Conservation (phyloP, 37 sponge, comb jelly and placozoan genomes). For the Theonella swinhoei region DNA sequence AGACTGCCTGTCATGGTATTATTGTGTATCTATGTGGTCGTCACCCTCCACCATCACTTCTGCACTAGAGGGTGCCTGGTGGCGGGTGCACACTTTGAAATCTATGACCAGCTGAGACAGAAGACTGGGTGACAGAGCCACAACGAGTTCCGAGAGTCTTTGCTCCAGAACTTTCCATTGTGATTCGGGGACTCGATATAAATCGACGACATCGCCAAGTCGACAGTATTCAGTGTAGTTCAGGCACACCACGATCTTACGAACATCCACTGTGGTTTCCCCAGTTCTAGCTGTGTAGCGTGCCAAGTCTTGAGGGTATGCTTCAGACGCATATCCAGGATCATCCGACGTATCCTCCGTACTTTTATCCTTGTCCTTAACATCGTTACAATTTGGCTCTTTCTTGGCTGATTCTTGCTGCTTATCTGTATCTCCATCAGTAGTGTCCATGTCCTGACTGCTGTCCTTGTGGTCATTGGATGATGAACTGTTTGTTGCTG, state of each 20-base stretch:
- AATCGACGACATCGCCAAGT: constrained; percentile 50
- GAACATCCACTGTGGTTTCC: constrained; percentile 19
- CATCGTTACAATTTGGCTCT: too few species aligned
- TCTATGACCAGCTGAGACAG: constrained; percentile 61
- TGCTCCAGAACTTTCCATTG: constrained; percentile 61
- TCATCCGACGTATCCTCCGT: neutral
- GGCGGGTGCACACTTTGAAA: constrained; percentile 29
- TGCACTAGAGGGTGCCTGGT: neutral
- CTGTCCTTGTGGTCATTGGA: neutral
- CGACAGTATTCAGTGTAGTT: constrained; percentile 55
- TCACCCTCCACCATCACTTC: neutral
- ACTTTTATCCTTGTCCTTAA: neutral
- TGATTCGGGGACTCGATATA: neutral
- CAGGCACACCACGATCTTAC: constrained; percentile 62
- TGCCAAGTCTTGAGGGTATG: constrained; percentile 33
- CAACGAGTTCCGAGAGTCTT: constrained; percentile 50
- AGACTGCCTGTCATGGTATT: too few species aligned
- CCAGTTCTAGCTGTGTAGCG: constrained; percentile 20
- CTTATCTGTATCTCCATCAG: neutral
- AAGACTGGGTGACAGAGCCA: constrained; percentile 61
- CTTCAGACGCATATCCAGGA: constrained; percentile 19
- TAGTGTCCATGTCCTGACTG: neutral
- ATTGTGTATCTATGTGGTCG: too few species aligned
- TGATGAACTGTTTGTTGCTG: neutral
- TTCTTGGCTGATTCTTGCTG: neutral